A percentile compares a stretch with the other conserved stretches of the same genome.
phyloP scores from a whole-genome alignment of 2,888 invertebrate genomes.

The Imbricaverruca yamaguchii region DNA sequence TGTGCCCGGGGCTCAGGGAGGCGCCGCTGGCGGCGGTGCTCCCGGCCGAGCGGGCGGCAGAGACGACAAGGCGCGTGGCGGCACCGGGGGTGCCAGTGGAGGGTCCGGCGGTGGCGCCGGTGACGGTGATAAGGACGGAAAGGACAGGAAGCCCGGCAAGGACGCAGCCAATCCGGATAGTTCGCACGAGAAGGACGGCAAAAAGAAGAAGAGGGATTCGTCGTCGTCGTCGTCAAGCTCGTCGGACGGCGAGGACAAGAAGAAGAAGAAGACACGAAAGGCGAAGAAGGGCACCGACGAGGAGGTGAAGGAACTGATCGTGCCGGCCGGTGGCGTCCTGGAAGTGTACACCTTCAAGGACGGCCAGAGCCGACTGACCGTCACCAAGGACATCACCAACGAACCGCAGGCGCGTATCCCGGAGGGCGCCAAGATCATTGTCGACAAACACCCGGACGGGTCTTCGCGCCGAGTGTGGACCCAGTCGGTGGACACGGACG shows the following conservation, averaged over 20 bases:
- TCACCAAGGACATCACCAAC: slow-evolving; percentile 6
- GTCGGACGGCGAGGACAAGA: background rate
- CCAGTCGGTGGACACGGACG: slow-evolving; percentile 2
- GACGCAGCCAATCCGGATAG: background rate
- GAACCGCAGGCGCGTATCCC: slow-evolving; percentile 3
- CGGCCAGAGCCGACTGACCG: background rate
- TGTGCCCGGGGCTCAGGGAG: background rate
- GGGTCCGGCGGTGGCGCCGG: background rate
- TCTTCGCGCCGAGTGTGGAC: slow-evolving; percentile 4
- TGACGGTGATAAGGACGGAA: background rate
- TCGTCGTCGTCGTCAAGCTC: slow-evolving; percentile 13
- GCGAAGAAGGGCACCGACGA: background rate
- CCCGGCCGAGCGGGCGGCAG: background rate
- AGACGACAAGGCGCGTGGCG: background rate
- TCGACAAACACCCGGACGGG: slow-evolving; percentile 11
- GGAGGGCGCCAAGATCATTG: background rate
- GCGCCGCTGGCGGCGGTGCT: background rate
- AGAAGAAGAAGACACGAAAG: background rate
- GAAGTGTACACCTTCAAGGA: slow-evolving; percentile 12
- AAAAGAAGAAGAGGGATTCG: background rate
- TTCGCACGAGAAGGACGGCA: background rate
- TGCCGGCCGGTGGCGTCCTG: background rate
- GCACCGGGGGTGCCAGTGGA: background rate
- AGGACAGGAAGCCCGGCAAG: background rate
- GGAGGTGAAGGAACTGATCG: background rate